Base-by-base conservation (phyloP, 2,797 vertebrate species). In the Varecia variegata region DNA sequence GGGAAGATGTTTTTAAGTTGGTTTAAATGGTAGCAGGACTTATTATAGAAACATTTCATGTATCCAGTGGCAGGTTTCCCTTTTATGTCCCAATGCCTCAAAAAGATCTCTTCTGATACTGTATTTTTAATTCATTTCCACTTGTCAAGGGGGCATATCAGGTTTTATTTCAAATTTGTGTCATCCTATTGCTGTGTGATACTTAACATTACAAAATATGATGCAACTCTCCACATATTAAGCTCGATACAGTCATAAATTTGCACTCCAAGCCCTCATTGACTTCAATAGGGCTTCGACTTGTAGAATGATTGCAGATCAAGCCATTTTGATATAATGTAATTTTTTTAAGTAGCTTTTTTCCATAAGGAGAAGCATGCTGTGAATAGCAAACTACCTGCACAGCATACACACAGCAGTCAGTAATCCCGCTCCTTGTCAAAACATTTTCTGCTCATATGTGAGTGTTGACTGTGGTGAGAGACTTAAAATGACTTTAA, bases 341-440 rank as follows among this genome's bases (percentile, higher is more conserved):
- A 76, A 96, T 95, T 98, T 96, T 88, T 97, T 96, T 67, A 88
- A 89, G 82, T 93, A 89, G 94, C 79, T 90, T 97, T 96, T 92
- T 56, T 9, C 88, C 90, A 70, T 86, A 97, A 97, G 86, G 70
- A 97, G 95, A 96, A 97, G 92, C 97, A 97, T 94, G 93, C 93
- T 95, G 94, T 7, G 96, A 98, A 98, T 93, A 91, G 81, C 43
- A 93, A 94, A 97, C 96, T 97, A 94, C 89, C 96, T 97, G 85
- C 70, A 84, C 32, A 4, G 58, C n/a, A 90, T 7, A 9, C 9
- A 70, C 38, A 85, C 58, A 96, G 70, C 52, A 93, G 93, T 74
- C 92, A 97, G 45, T 23, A 92, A 93, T 54, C 60, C 81, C 74
- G 23, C 30, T 95, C 74, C 96, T 84, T 96, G 93, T 93, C 89